phyloP scores from a whole-genome alignment of 1,140 invertebrate species.

The Pseudachorutes palmiensis region DNA sequence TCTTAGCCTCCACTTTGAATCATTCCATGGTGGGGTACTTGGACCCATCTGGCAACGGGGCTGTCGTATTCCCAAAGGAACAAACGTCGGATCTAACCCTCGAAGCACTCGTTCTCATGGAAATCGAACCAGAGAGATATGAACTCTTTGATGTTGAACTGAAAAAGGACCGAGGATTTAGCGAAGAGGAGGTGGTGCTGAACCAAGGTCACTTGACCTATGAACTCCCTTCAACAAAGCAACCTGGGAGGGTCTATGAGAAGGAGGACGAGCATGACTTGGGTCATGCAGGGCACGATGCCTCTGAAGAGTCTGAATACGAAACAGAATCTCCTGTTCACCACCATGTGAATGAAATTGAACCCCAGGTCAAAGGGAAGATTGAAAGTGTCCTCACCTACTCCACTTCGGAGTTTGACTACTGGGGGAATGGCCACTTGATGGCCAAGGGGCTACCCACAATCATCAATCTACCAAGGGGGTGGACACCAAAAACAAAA shows the following conservation, averaged over 20 bases:
- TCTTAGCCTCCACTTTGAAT: constrained; percentile 25
- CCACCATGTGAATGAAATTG: constrained; percentile 3
- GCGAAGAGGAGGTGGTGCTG: constrained; percentile 31
- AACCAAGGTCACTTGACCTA: constrained; percentile 22
- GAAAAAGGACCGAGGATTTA: constrained; percentile 30
- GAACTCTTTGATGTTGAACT: constrained; percentile 31
- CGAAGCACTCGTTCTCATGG: constrained; percentile 25
- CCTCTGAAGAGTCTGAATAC: neutral
- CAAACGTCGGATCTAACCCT: constrained; percentile 12
- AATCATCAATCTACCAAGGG: constrained; percentile 18
- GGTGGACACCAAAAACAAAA: constrained; percentile 17
- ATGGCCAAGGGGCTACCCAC: constrained; percentile 37
- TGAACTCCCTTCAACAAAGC: constrained; percentile 12
- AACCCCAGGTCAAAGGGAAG: constrained; percentile 19
- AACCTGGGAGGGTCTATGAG: too few species aligned
- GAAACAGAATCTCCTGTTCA: neutral
- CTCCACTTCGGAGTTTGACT: constrained; percentile 25
- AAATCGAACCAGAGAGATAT: constrained; percentile 33
- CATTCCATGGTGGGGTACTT: constrained; percentile 27
- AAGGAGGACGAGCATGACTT: constrained; percentile 14
- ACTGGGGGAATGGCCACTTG: constrained; percentile 30
- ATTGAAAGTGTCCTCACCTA: constrained; percentile 33
- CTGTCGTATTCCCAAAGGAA: constrained; percentile 22
- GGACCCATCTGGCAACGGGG: constrained; percentile 26
- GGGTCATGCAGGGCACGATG: neutral